Conservation (phyloP, 2,113 vertebrate genomes). For the Trematomus loennbergii region DNA sequence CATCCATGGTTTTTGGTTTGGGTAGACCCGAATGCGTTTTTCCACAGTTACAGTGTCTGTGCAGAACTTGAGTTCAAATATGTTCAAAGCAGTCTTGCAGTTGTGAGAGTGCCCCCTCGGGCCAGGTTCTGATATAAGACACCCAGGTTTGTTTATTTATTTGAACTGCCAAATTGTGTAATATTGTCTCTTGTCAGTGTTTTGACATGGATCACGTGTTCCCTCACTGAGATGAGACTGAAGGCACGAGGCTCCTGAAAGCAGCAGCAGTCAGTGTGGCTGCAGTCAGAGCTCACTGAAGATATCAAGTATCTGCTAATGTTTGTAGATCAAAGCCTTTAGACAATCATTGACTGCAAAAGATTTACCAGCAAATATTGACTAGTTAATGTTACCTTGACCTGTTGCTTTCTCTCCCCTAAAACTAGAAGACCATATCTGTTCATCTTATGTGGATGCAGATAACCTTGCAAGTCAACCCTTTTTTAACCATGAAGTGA, state of each 20-base stretch:
- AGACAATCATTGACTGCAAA: neutral
- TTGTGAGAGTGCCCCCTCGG: no score
- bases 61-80: no score
- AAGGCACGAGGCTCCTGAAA: neutral
- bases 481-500: neutral
- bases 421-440: neutral
- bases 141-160: neutral
- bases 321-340: neutral
- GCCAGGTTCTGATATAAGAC: no score
- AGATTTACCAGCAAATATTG: conserved; percentile 6
- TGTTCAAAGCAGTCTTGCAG: no score
- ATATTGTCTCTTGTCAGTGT: neutral
- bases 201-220: neutral
- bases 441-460: neutral
- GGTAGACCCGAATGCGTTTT: no score
- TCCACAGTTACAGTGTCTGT: no score
- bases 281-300: neutral
- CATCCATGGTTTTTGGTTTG: no score
- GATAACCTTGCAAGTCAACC: neutral
- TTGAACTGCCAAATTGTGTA: neutral
- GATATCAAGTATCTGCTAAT: neutral
- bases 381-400: neutral
- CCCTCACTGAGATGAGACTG: neutral
- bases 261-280: neutral
- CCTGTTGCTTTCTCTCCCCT: neutral